These are phyloP conservation scores for Cheirogaleus major DNA, from an alignment of 2,797 vertebrate species.

Conservation along the genomic window DNA sequence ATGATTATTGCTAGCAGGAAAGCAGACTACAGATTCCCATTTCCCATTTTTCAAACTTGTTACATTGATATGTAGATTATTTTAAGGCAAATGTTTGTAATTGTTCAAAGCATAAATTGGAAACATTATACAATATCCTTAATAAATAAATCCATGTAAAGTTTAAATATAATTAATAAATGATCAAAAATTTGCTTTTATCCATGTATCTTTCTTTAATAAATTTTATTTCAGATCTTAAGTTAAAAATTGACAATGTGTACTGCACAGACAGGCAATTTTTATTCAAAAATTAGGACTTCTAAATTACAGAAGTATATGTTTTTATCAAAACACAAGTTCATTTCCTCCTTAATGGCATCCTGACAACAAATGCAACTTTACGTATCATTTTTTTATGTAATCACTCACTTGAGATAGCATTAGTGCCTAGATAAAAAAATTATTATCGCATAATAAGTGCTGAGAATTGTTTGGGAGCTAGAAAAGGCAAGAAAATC, in stretches of 20 bases:
- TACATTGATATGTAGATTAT: constrained; percentile 51
- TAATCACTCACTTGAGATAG: constrained; percentile 5
- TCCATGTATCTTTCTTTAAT: constrained; percentile 39
- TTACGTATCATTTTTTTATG: neutral
- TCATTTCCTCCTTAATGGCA: neutral
- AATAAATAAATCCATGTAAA: constrained; percentile 54
- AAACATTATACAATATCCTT: constrained; percentile 17
- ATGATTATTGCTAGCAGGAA: constrained; percentile 10
- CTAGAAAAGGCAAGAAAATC: neutral
- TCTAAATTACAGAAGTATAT: neutral
- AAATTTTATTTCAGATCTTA: neutral
- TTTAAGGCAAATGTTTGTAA: constrained; percentile 67
- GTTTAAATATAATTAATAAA: constrained; percentile 69
- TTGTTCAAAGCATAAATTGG: constrained; percentile 38
- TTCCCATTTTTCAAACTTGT: constrained; percentile 21
- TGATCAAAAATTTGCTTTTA: constrained; percentile 69
- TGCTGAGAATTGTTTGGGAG: neutral
- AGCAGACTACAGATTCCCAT: neutral
- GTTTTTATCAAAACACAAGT: neutral
- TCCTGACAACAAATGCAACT: neutral
- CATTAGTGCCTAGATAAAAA: neutral
- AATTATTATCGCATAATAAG: neutral
- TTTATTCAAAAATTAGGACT: neutral
- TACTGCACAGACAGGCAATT: neutral
- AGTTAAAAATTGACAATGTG: neutral